A percentile compares a stretch with the other conserved stretches of the same genome.
Conservation (phyloP, 2,113 vertebrate genomes). For the Chrysemys picta region DNA sequence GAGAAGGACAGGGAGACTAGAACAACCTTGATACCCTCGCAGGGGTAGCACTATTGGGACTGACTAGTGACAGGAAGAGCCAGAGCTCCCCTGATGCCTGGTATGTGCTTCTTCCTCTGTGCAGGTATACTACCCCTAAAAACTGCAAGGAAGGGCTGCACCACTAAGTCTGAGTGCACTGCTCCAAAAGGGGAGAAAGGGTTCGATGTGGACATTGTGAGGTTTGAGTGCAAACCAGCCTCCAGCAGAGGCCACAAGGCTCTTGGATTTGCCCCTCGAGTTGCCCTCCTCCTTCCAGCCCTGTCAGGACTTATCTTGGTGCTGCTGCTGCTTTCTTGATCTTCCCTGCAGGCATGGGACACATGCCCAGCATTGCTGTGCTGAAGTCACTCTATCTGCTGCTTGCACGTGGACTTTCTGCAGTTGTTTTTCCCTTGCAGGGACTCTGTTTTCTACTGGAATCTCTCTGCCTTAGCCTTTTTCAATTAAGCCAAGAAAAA, state of each 20-base stretch:
- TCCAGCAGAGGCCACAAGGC: accelerated
- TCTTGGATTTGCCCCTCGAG: background rate
- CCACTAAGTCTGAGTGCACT: conserved; percentile 47
- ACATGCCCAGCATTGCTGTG: background rate
- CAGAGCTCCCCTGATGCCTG: background rate
- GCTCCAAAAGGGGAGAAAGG: conserved; percentile 36
- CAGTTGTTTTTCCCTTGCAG: too few species aligned
- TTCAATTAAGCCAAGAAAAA: too few species aligned
- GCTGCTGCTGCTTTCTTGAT: conserved; percentile 51
- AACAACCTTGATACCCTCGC: background rate
- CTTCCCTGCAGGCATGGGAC: background rate
- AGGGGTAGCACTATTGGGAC: background rate
- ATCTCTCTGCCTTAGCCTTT: too few species aligned
- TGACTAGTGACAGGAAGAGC: too few species aligned
- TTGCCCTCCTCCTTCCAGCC: background rate
- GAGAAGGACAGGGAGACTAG: background rate
- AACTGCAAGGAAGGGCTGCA: conserved; percentile 62
- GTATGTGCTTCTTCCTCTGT: background rate
- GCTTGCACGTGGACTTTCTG: too few species aligned
- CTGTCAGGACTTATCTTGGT: conserved; percentile 19
- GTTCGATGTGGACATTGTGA: conserved; percentile 41
- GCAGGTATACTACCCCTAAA: conserved; percentile 44
- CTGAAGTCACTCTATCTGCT: too few species aligned
- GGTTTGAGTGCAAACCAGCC: conserved; percentile 25
- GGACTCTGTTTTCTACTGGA: too few species aligned